Base-by-base conservation (phyloP, 2,113 vertebrate species). In the Hypocryptadius cinnamomeus region DNA sequence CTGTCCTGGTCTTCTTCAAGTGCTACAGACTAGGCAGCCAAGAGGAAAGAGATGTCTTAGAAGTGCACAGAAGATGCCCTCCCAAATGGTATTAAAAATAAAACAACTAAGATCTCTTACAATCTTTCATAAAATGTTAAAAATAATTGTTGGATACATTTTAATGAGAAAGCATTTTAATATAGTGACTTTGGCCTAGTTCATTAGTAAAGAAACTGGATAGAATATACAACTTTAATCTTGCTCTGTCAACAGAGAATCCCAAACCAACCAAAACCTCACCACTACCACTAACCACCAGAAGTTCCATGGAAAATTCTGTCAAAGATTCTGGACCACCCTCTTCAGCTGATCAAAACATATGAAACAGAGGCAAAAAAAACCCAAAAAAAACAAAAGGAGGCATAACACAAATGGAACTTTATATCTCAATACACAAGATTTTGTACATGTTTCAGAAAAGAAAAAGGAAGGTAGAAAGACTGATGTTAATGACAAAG, bases 1-100 rank as follows among this genome's bases (percentile, higher is more conserved):
- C 97, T 97, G 87, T 95, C 87, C 30, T 80, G 97, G 27, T 98
- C 97, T 31, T 98, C 97, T 89, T 98, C 98, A 9, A 91, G 85
- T 9, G 61, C 77, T 18, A 86, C 35, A 59, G 92, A 77, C 98
- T 98, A 89, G 31, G 79, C 68, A 94, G 27, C 6, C 91, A 87
- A 86, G 63, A 94, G 44, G 69, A 87, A 94, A 90, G 24, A 6
- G 12, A 56, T 33, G 6, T 40, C 48, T 69, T 9, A 37, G 31
- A 87, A 69, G 25, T 1, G 2, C 31, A 83, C 53, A 90, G 33
- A 85, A 44, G 18, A 68, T 23, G 8, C 11, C 14, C 47, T 50
- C n/a, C 15, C 23, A 86, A 95, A 65, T 10, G 3, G 64, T 40
- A 80, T 31, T 65, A 59, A 35, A 82, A 63, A 4, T 0, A 57